Evolutionary conservation across 2,888 invertebrate species (phyloP), one percentile per base, ranked within the genome.

Genomic region (Acleris cristana): DNA sequence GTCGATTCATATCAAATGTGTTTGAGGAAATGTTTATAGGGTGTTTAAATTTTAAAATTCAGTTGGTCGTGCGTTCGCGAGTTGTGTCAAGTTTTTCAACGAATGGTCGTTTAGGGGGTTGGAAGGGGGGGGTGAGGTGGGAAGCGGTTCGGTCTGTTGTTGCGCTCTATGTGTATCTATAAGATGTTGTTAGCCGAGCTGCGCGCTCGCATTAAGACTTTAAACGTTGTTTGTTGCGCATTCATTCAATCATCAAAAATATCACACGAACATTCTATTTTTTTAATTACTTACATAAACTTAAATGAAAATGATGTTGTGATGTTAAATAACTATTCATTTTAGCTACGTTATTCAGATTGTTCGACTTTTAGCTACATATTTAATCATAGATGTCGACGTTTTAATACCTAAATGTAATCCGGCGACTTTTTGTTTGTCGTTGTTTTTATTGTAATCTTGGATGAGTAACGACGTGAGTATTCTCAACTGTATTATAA

Each of bases 1-100:
- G 82, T 84, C 82, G 75, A 81, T 85, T 88, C 90, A 90, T 91
- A 92, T 91, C 91, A 90, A 79, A 84, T 86, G 77, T 83, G 63
- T 83, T 84, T 82, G 82, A 83, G 80, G 81, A 76, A 77, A 79
- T 79, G 80, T 85, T 84, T 79, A 76, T 83, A 80, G 77, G 71
- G 70, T 75, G 71, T 77, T 81, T 73, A 74, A 75, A 78, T 77
- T 80, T 74, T 74, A 75, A 78, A 74, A 72, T 74, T 76, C 78
- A 69, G 64, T 80, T 73, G 72, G 64, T 76, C 78, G 81, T 80
- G 83, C 81, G 79, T 67, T 73, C 74, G 75, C 56, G 70, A 70
- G 73, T 73, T 69, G 74, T 76, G 67, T 76, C 83, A 85, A 86
- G 88, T 86, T 88, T 88, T 86, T 84, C 89, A 88, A 88, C 86